Evolutionary conservation across 2,888 invertebrate genomes (phyloP).

Genomic region (Macrophya alboannulata): DNA sequence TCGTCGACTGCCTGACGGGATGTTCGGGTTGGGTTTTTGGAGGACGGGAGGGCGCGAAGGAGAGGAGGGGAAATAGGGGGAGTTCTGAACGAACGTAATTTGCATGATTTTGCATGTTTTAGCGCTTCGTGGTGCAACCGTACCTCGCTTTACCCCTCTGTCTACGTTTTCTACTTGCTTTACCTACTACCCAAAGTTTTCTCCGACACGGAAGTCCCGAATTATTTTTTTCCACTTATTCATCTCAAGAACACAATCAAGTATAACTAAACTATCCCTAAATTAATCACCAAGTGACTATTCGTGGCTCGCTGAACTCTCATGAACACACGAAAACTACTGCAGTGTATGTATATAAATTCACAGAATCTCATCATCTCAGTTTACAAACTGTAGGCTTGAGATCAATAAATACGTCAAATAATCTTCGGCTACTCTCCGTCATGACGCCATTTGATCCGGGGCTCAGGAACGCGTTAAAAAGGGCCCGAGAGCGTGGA

Average conservation of each 20-base stretch:
- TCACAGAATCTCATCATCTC: background rate
- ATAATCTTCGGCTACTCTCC: background rate
- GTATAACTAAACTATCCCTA: background rate
- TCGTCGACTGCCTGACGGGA: constrained; percentile 53
- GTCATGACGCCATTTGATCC: background rate
- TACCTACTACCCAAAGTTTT: constrained; percentile 59
- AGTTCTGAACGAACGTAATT: constrained; percentile 77
- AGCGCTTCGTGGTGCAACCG: constrained; percentile 70
- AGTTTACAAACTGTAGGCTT: background rate
- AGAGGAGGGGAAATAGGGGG: constrained; percentile 67
- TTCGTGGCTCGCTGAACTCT: too few relatives aligned
- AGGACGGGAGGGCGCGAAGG: constrained; percentile 61
- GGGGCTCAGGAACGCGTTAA: background rate
- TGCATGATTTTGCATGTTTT: constrained; percentile 79
- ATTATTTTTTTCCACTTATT: constrained; percentile 73
- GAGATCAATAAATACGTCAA: background rate
- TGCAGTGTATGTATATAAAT: background rate
- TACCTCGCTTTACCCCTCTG: constrained; percentile 74
- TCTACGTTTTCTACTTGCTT: constrained; percentile 74
- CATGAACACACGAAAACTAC: too few relatives aligned
- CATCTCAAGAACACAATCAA: background rate
- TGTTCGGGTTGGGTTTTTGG: constrained; percentile 49
- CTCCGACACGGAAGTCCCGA: constrained; percentile 54
- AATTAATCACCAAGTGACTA: background rate
- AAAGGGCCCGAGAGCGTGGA: constrained; percentile 2